Percentiles rank a stretch among this genome's conserved stretches.
These are phyloP conservation scores for Aramus guarauna DNA, from an alignment of 2,113 vertebrate species.

Conservation along the genomic window DNA sequence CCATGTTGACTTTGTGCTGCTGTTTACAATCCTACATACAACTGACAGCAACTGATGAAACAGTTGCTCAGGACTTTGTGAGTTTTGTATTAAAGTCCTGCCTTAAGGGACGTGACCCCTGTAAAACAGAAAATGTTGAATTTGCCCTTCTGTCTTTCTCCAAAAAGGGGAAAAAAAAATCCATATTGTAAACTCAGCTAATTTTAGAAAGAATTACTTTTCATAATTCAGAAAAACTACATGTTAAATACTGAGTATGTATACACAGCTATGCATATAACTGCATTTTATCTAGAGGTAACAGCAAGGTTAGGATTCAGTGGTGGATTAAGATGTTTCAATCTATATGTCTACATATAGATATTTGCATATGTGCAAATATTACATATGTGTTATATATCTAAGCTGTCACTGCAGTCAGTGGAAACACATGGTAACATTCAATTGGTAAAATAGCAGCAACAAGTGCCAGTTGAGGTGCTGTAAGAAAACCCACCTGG, in stretches of 20 bases:
- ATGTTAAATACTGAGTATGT: not conserved
- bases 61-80: not conserved
- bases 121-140: not conserved
- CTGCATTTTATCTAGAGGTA: not conserved
- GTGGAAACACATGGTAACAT: not conserved
- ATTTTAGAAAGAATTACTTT: not conserved
- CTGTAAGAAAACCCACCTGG: not conserved
- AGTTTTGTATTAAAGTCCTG: not conserved
- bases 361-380: not conserved
- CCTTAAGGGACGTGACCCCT: not conserved
- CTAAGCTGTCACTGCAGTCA: not conserved
- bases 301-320: not conserved
- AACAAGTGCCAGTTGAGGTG: accelerated
- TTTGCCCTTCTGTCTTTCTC: not conserved
- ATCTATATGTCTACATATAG: not conserved
- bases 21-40: not conserved
- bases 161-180: not conserved
- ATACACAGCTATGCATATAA: not conserved
- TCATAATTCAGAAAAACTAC: not conserved
- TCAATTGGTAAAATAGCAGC: not conserved
- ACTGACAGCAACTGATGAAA: not conserved
- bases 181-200: not conserved
- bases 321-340: not conserved
- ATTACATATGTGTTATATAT: not conserved
- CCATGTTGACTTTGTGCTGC: not conserved